These are phyloP conservation scores for Brachyopa scutellaris DNA, from an alignment of 2,888 invertebrate species.

Conservation along the genomic window DNA sequence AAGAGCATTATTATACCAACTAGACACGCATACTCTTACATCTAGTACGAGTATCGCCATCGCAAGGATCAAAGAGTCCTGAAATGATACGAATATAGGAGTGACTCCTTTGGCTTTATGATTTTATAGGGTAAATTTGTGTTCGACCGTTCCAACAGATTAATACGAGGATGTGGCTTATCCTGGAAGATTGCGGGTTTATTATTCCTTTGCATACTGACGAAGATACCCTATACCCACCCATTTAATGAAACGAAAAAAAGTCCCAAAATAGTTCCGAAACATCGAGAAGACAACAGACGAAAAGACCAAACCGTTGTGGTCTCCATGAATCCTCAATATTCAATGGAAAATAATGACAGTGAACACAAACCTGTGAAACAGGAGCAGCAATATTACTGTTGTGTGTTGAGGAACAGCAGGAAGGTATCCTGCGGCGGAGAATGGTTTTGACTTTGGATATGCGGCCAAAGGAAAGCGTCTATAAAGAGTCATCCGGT, in stretches of 20 bases:
- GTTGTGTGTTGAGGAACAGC: too few species aligned
- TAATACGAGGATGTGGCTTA: slow-evolving; percentile 10
- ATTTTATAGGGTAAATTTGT: slow-evolving; percentile 4
- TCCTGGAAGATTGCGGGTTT: not conserved
- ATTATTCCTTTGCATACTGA: not conserved
- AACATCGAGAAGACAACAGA: not conserved
- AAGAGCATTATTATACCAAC: slow-evolving; percentile 2
- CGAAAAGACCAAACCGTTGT: slow-evolving; percentile 8
- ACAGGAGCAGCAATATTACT: not conserved
- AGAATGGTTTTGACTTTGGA: slow-evolving; percentile 8
- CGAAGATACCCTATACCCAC: slow-evolving; percentile 1
- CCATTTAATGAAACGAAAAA: slow-evolving; percentile 23
- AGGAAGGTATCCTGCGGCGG: not conserved
- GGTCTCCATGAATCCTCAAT: not conserved
- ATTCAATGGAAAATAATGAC: not conserved
- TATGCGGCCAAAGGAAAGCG: not conserved
- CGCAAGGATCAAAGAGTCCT: not conserved
- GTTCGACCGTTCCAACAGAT: slow-evolving; percentile 11
- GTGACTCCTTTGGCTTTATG: not conserved
- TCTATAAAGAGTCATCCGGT: slow-evolving; percentile 10
- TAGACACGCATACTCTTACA: slow-evolving; percentile 4
- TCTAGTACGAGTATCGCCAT: not conserved
- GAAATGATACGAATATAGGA: not conserved
- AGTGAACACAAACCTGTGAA: slow-evolving; percentile 7
- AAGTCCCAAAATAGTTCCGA: too few species aligned